Percentiles rank a stretch among this genome's conserved stretches.
Conservation (phyloP, 2,797 vertebrate genomes). For the Rallus crepitans region DNA sequence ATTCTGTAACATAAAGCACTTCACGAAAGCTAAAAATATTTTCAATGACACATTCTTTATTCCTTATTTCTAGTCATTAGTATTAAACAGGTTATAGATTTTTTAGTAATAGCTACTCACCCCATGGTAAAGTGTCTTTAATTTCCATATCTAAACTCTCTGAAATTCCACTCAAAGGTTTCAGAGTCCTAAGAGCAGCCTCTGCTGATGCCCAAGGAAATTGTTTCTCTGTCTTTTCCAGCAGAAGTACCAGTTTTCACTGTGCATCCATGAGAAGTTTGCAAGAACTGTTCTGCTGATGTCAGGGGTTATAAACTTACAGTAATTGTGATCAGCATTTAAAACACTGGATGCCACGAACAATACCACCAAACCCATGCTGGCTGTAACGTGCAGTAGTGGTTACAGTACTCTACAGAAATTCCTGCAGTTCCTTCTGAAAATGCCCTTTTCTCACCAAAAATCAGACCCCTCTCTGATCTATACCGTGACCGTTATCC, state of each 20-base stretch:
- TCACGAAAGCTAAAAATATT: not conserved
- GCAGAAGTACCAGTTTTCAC: not conserved
- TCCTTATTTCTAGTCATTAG: not conserved
- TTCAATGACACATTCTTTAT: not conserved
- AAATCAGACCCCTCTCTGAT: fast-evolving
- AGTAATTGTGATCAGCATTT: not conserved
- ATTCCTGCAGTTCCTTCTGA: not conserved
- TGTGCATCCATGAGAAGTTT: not conserved
- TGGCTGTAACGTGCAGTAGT: fast-evolving
- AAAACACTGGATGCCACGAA: not conserved
- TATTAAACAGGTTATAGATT: not conserved
- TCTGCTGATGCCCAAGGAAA: constrained; percentile 26
- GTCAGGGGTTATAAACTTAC: fast-evolving
- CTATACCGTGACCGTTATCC: fast-evolving
- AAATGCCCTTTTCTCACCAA: no score
- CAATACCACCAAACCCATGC: not conserved
- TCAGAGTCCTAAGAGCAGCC: constrained; percentile 20
- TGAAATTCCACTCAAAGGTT: not conserved
- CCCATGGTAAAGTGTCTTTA: not conserved
- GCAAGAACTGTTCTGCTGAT: not conserved
- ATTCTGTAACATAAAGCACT: not conserved
- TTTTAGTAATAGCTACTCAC: not conserved
- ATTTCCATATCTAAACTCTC: not conserved
- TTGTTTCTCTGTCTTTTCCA: not conserved
- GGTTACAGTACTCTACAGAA: not conserved